These are phyloP conservation scores for Spheniscus humboldti DNA, from an alignment of 2,797 vertebrate species.

Conservation along the genomic window DNA sequence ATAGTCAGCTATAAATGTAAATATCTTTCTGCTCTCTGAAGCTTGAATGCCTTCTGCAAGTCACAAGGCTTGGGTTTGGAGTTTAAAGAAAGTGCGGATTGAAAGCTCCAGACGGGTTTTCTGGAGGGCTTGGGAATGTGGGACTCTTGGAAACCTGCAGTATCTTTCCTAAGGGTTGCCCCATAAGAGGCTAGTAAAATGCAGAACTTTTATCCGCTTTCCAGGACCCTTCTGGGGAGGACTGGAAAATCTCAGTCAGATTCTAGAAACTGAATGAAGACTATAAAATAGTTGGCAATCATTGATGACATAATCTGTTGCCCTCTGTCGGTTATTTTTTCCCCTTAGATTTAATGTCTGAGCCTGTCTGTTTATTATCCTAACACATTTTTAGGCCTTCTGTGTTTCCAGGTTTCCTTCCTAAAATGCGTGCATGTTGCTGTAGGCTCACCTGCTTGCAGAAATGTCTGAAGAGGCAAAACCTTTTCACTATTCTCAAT, in stretches of 20 bases:
- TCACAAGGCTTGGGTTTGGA: background rate
- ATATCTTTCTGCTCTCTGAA: background rate
- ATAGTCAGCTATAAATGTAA: background rate
- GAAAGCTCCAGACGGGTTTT: background rate
- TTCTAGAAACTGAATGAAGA: background rate
- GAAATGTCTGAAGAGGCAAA: background rate
- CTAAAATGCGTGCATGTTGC: background rate
- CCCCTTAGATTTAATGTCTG: background rate
- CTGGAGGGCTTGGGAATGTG: background rate
- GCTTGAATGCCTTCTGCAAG: background rate
- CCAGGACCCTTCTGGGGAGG: background rate
- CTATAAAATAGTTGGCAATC: background rate
- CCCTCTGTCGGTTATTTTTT: background rate
- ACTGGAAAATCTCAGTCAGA: background rate
- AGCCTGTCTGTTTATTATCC: background rate
- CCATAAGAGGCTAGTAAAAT: background rate
- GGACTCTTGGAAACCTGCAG: background rate
- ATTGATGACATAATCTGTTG: background rate
- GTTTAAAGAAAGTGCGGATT: background rate
- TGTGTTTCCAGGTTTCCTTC: background rate
- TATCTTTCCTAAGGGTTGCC: background rate
- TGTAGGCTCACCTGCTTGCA: background rate
- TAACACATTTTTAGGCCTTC: background rate
- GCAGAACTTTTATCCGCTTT: background rate
- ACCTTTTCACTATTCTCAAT: background rate